Percentiles rank a stretch among this genome's conserved stretches.
Conservation (phyloP, 2,797 vertebrate species). For the Tinamus major region DNA sequence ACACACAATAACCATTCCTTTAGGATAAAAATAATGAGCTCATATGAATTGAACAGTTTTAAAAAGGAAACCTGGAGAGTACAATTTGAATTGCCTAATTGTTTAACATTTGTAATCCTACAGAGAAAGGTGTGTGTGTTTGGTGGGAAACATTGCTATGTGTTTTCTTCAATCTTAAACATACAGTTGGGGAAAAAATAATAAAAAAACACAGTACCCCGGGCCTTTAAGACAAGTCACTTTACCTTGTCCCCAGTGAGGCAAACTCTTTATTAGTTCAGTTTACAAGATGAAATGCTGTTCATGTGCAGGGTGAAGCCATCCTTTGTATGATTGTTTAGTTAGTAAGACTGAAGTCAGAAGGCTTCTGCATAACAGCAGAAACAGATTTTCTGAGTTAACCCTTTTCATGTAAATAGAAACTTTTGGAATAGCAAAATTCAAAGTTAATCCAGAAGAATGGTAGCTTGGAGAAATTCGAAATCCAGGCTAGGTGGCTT, state of each 20-base stretch:
- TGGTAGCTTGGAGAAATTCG: not conserved
- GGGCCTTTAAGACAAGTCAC: not conserved
- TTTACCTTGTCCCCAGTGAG: not conserved
- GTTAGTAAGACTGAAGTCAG: not conserved
- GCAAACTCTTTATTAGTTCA: not conserved
- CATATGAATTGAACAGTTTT: not conserved
- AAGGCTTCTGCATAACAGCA: not conserved
- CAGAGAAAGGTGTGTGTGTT: not conserved
- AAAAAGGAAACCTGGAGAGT: not conserved
- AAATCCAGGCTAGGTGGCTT: not conserved
- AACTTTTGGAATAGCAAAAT: slow-evolving; percentile 49
- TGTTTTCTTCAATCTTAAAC: not conserved
- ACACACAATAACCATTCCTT: not conserved
- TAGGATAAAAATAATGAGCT: not conserved
- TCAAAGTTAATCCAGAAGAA: slow-evolving; percentile 40
- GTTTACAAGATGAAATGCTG: not conserved
- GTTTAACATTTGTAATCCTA: not conserved
- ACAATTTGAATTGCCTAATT: not conserved
- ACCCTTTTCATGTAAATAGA: not conserved
- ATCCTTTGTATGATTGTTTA: not conserved
- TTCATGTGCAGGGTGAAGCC: not conserved
- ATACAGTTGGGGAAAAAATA: not conserved
- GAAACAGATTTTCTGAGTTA: slow-evolving; percentile 53
- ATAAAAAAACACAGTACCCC: not conserved
- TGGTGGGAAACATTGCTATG: not conserved